A percentile compares a stretch with the other conserved stretches of the same genome.
Conservation (phyloP, 2,113 vertebrate species). For the Hippocampus zosterae region DNA sequence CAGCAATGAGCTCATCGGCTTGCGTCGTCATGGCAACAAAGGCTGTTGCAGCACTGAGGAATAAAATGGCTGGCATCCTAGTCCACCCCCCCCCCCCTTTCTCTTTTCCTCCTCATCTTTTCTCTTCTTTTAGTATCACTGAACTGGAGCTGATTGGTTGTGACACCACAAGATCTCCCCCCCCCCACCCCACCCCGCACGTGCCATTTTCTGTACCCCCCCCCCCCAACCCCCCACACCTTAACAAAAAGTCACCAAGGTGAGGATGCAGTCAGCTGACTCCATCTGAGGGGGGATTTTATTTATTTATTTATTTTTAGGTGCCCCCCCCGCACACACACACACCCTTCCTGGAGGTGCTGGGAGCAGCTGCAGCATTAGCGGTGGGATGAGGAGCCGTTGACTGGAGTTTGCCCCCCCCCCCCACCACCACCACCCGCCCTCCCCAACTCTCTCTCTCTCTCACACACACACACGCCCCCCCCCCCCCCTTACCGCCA, state of each 20-base stretch:
- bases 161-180: conserved; percentile 49
- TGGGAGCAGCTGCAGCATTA: conserved; percentile 76
- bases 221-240: conserved; percentile 17
- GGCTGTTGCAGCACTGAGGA: conserved; percentile 74
- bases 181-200: conserved; percentile 30
- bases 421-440: conserved; percentile 22
- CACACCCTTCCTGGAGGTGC: conserved; percentile 75
- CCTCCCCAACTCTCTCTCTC: not conserved
- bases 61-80: conserved; percentile 73
- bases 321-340: conserved; percentile 43
- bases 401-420: conserved; percentile 68
- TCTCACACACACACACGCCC: not conserved
- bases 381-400: conserved; percentile 67
- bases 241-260: not conserved
- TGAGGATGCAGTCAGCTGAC: not conserved
- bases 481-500: conserved; percentile 30
- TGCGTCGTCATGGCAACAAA: conserved; percentile 74
- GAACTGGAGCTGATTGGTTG: conserved; percentile 68
- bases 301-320: conserved; percentile 42
- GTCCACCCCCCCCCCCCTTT: conserved; percentile 19
- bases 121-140: conserved; percentile 64
- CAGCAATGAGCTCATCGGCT: conserved; percentile 75
- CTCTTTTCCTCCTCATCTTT: conserved; percentile 32
- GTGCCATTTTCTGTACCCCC: conserved; percentile 34
- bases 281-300: conserved; percentile 13